Conservation (phyloP, 1,140 invertebrate species). For the Mycetomoellerius zeteki region DNA sequence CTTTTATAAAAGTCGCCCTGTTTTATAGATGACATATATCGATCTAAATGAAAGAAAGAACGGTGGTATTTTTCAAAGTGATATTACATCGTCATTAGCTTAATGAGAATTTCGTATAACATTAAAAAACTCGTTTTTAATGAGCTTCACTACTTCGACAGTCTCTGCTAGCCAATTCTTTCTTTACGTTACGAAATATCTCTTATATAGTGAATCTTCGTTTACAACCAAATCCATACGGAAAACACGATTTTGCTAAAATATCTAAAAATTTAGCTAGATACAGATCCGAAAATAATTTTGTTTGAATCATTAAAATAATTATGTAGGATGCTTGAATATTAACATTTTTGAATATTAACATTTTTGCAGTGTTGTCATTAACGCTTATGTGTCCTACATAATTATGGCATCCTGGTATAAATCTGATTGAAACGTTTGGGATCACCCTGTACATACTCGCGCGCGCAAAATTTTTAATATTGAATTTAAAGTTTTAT, state of each 20-base stretch:
- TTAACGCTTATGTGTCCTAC: too few species aligned
- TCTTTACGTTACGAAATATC: conserved; percentile 15
- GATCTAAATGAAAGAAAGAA: conserved; percentile 38
- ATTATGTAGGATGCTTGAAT: too few species aligned
- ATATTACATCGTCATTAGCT: conserved; percentile 21
- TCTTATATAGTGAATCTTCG: background rate
- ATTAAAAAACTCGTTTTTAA: conserved; percentile 50
- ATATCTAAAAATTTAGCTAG: too few species aligned
- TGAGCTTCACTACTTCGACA: background rate
- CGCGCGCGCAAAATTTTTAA: background rate
- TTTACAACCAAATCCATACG: background rate
- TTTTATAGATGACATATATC: conserved; percentile 43
- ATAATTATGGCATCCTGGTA: too few species aligned
- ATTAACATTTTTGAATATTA: too few species aligned
- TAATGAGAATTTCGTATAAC: conserved; percentile 45
- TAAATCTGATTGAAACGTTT: too few species aligned
- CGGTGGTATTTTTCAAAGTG: conserved; percentile 36
- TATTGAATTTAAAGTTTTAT: background rate
- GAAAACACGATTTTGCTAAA: too few species aligned
- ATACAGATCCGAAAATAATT: too few species aligned
- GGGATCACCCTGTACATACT: background rate
- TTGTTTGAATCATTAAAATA: too few species aligned
- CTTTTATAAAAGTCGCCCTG: conserved; percentile 35
- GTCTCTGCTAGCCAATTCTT: conserved; percentile 7
- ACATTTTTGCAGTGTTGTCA: too few species aligned